Percentiles rank a stretch among this genome's conserved stretches.
phyloP scores from a whole-genome alignment of 1,140 invertebrate species.

The Aphidius gifuensis region DNA sequence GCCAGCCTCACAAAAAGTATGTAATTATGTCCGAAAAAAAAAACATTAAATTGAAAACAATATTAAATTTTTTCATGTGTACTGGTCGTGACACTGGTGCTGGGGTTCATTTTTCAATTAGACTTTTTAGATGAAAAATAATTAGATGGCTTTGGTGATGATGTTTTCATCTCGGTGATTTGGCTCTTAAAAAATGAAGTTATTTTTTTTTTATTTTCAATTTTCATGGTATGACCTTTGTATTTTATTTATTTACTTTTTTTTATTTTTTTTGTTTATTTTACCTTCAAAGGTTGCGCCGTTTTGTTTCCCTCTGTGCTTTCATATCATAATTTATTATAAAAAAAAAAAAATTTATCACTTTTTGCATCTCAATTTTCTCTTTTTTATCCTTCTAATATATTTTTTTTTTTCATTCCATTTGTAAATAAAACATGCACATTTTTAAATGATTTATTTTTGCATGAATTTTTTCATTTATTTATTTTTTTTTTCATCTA shows the following conservation, averaged over 20 bases:
- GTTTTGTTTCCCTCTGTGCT: too few relatives aligned
- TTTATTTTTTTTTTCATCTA: neutral
- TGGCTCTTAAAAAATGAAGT: neutral
- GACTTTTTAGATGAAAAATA: conserved; percentile 6
- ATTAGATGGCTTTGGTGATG: too few relatives aligned
- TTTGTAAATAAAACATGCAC: neutral
- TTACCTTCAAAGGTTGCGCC: too few relatives aligned
- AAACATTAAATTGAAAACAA: conserved; percentile 7
- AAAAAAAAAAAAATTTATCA: too few relatives aligned
- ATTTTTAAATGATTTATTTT: conserved; percentile 1
- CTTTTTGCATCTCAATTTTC: conserved; percentile 31
- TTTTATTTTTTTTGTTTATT: too few relatives aligned
- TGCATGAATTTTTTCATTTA: neutral
- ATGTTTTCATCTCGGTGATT: too few relatives aligned
- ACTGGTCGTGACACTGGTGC: neutral
- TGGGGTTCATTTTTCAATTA: conserved; percentile 24
- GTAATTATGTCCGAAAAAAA: conserved; percentile 38
- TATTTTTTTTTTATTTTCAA: neutral
- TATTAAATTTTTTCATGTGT: conserved; percentile 8
- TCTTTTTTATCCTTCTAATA: conserved; percentile 29
- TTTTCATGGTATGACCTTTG: neutral
- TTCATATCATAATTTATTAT: too few relatives aligned
- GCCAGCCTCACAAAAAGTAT: conserved; percentile 57
- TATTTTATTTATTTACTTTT: neutral
- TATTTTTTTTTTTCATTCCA: neutral